These are phyloP conservation scores for Upupa epops DNA, from an alignment of 2,113 vertebrate genomes.

Conservation along the genomic window DNA sequence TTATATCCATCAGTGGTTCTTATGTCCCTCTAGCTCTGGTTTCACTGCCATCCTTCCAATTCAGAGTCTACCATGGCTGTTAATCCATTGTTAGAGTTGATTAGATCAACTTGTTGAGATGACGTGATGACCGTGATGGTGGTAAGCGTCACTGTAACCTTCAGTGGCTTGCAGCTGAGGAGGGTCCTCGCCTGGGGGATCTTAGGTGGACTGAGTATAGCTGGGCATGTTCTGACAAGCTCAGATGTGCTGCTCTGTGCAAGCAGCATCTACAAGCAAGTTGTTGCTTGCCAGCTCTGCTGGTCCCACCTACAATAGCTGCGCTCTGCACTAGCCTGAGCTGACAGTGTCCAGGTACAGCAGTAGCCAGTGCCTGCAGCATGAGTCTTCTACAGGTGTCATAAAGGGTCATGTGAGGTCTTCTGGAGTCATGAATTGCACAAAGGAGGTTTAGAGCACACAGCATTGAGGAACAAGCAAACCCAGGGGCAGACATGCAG, in stretches of 20 bases:
- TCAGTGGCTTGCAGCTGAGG: background rate
- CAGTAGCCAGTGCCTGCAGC: background rate
- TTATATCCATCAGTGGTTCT: background rate
- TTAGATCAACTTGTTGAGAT: background rate
- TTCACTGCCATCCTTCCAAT: background rate
- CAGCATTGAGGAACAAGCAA: background rate
- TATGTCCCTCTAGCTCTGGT: background rate
- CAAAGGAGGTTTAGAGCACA: background rate
- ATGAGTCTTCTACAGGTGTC: background rate
- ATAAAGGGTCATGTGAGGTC: background rate
- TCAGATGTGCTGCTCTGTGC: background rate
- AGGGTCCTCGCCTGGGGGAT: background rate
- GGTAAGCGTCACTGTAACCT: no score
- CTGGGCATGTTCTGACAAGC: background rate
- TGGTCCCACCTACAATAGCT: background rate
- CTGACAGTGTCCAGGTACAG: background rate
- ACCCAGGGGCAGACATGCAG: rapidly evolving
- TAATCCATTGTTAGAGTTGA: background rate
- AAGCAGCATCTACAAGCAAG: rapidly evolving
- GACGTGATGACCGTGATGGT: no score
- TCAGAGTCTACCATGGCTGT: background rate
- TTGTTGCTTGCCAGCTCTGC: rapidly evolving
- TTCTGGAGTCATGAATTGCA: background rate
- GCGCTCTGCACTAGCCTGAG: background rate
- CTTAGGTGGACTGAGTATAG: background rate